Evolutionary conservation across 2,888 invertebrate genomes (phyloP).

Genomic region (Volucella inflata): DNA sequence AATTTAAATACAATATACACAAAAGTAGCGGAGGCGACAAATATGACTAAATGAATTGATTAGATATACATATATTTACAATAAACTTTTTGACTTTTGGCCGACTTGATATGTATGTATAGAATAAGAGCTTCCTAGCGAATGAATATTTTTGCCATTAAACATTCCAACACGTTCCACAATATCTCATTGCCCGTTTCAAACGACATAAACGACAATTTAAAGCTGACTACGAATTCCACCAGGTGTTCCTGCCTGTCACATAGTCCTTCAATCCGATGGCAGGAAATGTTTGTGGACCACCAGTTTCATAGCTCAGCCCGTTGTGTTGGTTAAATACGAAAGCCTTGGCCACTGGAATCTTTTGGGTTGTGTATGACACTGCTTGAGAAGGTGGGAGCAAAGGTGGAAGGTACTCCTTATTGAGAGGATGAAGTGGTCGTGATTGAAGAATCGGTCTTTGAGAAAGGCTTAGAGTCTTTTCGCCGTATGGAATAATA

Average conservation of each 20-base stretch:
- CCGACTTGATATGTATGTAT: too few species aligned
- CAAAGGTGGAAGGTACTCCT: slow-evolving; percentile 69
- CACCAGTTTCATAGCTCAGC: slow-evolving; percentile 81
- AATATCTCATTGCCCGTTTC: too few species aligned
- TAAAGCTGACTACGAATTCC: slow-evolving; percentile 71
- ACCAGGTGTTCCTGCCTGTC: slow-evolving; percentile 79
- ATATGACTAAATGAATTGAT: slow-evolving; percentile 39
- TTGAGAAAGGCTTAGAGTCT: slow-evolving; percentile 26
- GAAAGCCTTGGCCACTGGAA: slow-evolving; percentile 81
- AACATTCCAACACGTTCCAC: too few species aligned
- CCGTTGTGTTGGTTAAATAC: slow-evolving; percentile 83
- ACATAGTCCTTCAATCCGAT: slow-evolving; percentile 80
- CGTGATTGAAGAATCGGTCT: slow-evolving; percentile 44
- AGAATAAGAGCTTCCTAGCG: too few species aligned
- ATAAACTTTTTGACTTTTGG: neutral
- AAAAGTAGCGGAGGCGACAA: slow-evolving; percentile 32
- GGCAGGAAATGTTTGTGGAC: slow-evolving; percentile 81
- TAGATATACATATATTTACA: slow-evolving; percentile 28
- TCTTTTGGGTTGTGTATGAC: slow-evolving; percentile 67
- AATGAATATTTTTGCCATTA: too few species aligned
- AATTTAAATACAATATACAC: slow-evolving; percentile 33
- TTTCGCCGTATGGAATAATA: slow-evolving; percentile 17
- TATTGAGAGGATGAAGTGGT: slow-evolving; percentile 31
- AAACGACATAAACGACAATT: neutral
- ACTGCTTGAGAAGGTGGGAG: slow-evolving; percentile 18